These are phyloP conservation scores for Cisticola juncidis DNA, from an alignment of 2,113 vertebrate genomes.

Conservation along the genomic window DNA sequence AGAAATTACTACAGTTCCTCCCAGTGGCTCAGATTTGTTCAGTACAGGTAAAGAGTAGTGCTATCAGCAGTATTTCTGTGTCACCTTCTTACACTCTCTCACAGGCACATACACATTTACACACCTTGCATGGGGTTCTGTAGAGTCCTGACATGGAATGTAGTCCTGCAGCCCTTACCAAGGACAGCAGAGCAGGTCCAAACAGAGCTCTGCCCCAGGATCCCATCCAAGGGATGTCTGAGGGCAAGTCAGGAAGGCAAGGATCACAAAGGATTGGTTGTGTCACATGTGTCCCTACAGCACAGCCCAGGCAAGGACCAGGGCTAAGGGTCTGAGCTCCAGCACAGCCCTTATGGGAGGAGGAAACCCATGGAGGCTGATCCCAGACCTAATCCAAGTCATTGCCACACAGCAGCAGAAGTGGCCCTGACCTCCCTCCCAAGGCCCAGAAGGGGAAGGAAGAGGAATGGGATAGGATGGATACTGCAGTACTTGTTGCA, in stretches of 20 bases:
- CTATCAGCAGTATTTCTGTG: neutral
- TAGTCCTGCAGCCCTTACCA: neutral
- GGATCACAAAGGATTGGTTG: neutral
- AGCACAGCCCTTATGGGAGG: neutral
- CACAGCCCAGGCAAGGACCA: accelerated
- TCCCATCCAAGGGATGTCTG: neutral
- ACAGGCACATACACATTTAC: accelerated
- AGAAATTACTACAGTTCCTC: neutral
- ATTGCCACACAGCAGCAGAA: neutral
- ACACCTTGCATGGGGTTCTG: accelerated
- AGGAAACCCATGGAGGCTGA: neutral
- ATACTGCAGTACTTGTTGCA: neutral
- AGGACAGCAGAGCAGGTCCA: neutral
- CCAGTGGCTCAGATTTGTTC: neutral
- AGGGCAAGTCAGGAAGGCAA: neutral
- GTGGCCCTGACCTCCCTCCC: accelerated
- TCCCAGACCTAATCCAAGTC: neutral
- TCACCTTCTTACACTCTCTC: neutral
- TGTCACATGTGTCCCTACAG: accelerated
- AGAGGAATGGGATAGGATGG: neutral
- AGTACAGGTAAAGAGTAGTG: neutral
- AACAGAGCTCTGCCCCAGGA: neutral
- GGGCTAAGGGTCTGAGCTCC: neutral
- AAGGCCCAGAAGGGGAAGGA: neutral
- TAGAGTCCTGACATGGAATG: neutral